Conservation (phyloP, 30 jellyfish, hydroid and myxozoan species). For the Hydra vulgaris region DNA sequence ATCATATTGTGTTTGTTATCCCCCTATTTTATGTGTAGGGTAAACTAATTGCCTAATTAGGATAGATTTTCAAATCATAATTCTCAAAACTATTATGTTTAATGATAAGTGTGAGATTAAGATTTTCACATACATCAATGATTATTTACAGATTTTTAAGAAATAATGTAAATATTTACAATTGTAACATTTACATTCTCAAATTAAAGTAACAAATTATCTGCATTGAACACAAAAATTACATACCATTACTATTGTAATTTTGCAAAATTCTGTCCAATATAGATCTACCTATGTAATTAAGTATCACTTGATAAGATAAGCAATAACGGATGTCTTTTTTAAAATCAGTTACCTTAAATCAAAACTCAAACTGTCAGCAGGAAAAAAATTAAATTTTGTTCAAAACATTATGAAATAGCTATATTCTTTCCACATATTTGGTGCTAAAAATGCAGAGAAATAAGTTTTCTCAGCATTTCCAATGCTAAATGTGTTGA, state of each 20-base stretch:
- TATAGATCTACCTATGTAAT: neutral
- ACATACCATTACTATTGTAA: neutral
- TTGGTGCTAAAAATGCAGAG: neutral
- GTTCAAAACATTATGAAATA: neutral
- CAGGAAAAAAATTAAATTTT: neutral
- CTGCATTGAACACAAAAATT: neutral
- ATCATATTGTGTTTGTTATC: neutral
- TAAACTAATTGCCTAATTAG: too few relatives aligned
- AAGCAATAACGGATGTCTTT: neutral
- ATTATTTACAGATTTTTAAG: neutral
- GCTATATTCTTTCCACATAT: neutral
- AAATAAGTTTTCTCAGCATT: neutral
- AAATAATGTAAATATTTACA: neutral
- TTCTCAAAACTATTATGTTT: neutral
- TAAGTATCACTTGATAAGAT: neutral
- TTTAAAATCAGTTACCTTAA: neutral
- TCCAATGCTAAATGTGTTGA: neutral
- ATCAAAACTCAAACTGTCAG: neutral
- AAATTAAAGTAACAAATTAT: neutral
- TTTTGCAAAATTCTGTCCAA: neutral
- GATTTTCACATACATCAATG: neutral
- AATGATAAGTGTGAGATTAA: neutral
- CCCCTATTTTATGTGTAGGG: neutral
- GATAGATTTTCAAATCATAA: neutral
- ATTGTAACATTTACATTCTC: neutral